A percentile compares a stretch with the other conserved stretches of the same genome.
Conservation (phyloP, 2,888 invertebrate genomes). For the Caenorhabditis sulstoni region DNA sequence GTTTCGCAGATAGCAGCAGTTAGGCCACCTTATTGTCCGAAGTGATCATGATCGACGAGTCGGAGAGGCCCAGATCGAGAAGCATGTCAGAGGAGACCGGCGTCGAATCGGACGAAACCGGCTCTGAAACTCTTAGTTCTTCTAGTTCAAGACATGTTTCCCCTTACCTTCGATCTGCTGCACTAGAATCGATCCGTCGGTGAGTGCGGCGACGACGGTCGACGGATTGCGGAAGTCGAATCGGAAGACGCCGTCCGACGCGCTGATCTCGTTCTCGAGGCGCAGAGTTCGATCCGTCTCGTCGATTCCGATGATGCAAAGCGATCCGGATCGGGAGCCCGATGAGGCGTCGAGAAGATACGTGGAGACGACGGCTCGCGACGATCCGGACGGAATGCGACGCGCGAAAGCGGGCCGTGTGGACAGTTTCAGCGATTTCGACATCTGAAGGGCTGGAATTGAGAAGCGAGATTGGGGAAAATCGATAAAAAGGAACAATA, state of each 20-base stretch:
- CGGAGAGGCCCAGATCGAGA: conserved; percentile 58
- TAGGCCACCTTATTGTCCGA: conserved; percentile 58
- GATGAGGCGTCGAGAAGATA: conserved; percentile 63
- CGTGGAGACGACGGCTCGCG: conserved; percentile 61
- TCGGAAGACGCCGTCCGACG: conserved; percentile 69
- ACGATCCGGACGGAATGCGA: conserved; percentile 38
- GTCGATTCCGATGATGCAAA: conserved; percentile 35
- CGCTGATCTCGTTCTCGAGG: conserved; percentile 46
- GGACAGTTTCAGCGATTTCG: conserved; percentile 40
- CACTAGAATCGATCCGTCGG: conserved; percentile 61
- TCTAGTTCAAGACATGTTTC: conserved; percentile 1
- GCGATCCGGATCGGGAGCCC: conserved; percentile 51
- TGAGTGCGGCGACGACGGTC: conserved; percentile 60
- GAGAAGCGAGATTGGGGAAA: background rate
- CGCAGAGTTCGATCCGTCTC: conserved; percentile 1
- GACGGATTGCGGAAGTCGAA: conserved; percentile 62
- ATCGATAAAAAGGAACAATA: background rate
- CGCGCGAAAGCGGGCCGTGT: conserved; percentile 69
- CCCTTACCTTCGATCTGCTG: conserved; percentile 41
- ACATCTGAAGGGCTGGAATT: background rate
- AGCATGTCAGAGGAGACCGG: conserved; percentile 64
- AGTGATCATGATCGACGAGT: conserved; percentile 41
- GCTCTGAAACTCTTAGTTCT: conserved; percentile 17
- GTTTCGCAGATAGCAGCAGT: too few species aligned
- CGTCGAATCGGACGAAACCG: conserved; percentile 33